phyloP scores from a whole-genome alignment of 2,888 invertebrate genomes.

The Trissoscelio sp. region DNA sequence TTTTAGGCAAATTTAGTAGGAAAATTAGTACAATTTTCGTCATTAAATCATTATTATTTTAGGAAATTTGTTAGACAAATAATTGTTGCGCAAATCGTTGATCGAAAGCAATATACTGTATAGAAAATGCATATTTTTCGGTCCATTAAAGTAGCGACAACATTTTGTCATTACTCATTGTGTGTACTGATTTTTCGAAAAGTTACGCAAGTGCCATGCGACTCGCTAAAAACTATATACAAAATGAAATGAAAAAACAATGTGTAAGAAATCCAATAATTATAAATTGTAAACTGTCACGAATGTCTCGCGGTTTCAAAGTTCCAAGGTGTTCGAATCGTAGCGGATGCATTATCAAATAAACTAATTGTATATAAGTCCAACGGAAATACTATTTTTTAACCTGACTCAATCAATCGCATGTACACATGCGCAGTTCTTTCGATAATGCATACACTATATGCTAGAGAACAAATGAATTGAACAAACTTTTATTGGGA shows the following conservation, averaged over 20 bases:
- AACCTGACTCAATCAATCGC: conserved; percentile 14
- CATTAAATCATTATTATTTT: no score
- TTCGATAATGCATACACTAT: conserved; percentile 10
- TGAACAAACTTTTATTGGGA: conserved; percentile 2
- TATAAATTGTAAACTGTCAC: no score
- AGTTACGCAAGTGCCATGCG: conserved; percentile 31
- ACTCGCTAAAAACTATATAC: conserved; percentile 10
- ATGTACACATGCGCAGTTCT: not conserved
- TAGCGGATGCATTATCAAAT: conserved; percentile 29
- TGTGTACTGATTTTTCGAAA: not conserved
- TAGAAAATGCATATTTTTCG: not conserved
- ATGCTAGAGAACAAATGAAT: not conserved
- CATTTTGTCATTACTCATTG: no score
- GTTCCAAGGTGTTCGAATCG: conserved; percentile 39
- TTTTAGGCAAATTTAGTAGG: not conserved
- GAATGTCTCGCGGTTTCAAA: conserved; percentile 45
- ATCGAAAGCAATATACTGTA: conserved; percentile 14
- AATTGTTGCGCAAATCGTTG: conserved; percentile 16
- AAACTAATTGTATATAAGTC: conserved; percentile 47
- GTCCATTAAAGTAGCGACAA: not conserved
- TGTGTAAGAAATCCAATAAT: no score
- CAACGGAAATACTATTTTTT: conserved; percentile 37
- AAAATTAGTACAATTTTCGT: conserved; percentile 9
- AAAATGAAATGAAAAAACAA: no score
- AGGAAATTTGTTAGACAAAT: no score